Base-by-base conservation (phyloP, 2,888 invertebrate species). In the Tuta absoluta region DNA sequence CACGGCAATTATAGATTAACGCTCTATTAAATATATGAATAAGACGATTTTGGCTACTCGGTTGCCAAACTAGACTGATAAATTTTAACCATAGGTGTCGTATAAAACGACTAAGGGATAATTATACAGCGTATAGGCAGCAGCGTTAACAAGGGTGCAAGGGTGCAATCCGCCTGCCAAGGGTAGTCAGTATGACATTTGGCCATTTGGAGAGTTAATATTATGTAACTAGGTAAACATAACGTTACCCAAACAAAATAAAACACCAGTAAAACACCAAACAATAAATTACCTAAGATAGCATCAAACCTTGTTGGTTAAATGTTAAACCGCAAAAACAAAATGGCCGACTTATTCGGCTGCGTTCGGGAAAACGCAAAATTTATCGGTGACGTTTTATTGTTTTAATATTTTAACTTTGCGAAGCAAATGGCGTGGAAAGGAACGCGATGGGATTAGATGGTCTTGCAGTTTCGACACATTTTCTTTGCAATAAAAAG, bases 321-420 rank as follows among this genome's bases (percentile, higher is more conserved):
- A 53, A 53, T 53, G 17, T 53, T 53, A 53, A 53, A 45, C 45
- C 45, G 45, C 45, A 45, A 45, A 45, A 45, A 45, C 33, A 33
- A 33, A 33, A 33, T 33, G 33, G 33, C 33, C 33, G 10, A 60
- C 45, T 48, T 60, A 60, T 45, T 60, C n/a, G 58, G 37, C 21
- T 58, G 11, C 21, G 58, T 58, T 38, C 60, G 45, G 60, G 53
- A 28, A 51, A 56, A 56, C 56, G 33, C 24, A 8, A 8, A 33
- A 56, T 56, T 56, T 56, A 56, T 56, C 28, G 28, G 8, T 24
- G 56, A 56, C 56, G 24, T 56, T 56, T 56, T 56, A 56, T 56
- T 56, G 56, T 56, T 56, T 56, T 56, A 56, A 56, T 24, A 14
- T 53, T 23, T 53, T 23, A 53, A 23, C 23, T 53, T 53, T 53